phyloP scores from a whole-genome alignment of 1,140 invertebrate genomes.

The Apocrypta bakeri region DNA sequence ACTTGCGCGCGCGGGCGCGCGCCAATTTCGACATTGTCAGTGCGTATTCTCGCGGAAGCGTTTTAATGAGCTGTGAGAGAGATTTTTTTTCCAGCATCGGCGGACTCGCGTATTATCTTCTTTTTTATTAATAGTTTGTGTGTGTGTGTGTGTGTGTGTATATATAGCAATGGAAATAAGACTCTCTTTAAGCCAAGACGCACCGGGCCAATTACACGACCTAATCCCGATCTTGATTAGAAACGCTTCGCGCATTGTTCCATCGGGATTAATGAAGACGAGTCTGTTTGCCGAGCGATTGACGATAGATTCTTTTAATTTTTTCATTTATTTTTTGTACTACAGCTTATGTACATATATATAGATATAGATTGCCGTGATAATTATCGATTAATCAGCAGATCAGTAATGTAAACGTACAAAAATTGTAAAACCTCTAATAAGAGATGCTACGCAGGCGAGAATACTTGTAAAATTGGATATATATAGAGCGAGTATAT shows the following conservation, averaged over 20 bases:
- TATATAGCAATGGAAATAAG: not conserved
- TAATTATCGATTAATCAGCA: no score
- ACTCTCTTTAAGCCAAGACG: slow-evolving; percentile 14
- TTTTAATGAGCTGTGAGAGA: no score
- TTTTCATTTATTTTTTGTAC: not conserved
- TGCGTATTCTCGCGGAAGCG: not conserved
- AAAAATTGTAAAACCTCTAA: no score
- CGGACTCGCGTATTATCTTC: no score
- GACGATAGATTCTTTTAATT: not conserved
- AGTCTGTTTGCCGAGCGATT: slow-evolving; percentile 27
- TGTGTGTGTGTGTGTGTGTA: no score
- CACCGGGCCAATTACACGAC: slow-evolving; percentile 26
- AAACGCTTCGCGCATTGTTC: slow-evolving; percentile 5
- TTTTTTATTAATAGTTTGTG: no score
- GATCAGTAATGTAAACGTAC: no score
- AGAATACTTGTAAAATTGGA: no score
- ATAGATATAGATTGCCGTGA: not conserved
- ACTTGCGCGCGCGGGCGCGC: not conserved
- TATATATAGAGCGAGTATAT: slow-evolving; percentile 25
- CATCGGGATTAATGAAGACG: slow-evolving; percentile 19
- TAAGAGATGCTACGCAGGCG: no score
- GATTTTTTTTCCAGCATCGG: no score
- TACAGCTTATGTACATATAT: no score
- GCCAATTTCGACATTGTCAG: not conserved
- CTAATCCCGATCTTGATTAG: slow-evolving; percentile 43